phyloP scores from a whole-genome alignment of 2,113 vertebrate species.

The Myiozetetes cayanensis region DNA sequence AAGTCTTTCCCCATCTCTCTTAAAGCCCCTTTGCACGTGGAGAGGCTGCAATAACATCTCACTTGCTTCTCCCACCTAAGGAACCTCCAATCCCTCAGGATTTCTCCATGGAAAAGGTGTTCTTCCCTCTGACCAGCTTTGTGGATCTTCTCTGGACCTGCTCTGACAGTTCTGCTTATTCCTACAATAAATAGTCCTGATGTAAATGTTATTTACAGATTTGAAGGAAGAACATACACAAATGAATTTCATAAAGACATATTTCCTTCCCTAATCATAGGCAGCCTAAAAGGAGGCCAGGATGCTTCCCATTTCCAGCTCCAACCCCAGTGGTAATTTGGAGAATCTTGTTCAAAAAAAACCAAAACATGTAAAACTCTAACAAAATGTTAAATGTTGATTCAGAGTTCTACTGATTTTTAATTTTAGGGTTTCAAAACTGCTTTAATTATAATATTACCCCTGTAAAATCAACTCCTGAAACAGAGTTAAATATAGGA shows the following conservation, averaged over 20 bases:
- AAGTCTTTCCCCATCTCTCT: not conserved
- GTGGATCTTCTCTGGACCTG: not conserved
- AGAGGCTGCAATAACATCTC: not conserved
- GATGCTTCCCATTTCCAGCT: not conserved
- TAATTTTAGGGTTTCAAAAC: not conserved
- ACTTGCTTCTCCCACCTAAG: not conserved
- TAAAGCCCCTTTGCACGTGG: fast-evolving
- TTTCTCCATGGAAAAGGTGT: not conserved
- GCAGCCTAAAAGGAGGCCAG: not conserved
- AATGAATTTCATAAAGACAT: not conserved
- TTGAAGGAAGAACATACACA: not conserved
- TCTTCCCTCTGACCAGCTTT: not conserved
- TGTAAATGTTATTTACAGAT: not conserved
- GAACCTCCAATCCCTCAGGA: not conserved
- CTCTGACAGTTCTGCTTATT: not conserved
- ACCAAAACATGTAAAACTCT: not conserved
- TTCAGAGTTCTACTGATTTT: not conserved
- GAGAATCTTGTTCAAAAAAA: not conserved
- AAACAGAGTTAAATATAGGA: not conserved
- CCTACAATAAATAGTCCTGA: not conserved
- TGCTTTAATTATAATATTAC: not conserved
- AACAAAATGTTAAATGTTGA: not conserved
- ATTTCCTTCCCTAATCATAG: not conserved
- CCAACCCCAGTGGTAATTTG: not conserved
- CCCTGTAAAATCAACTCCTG: not conserved